Base-by-base conservation (phyloP, 2,113 vertebrate genomes). In the Pica pica region DNA sequence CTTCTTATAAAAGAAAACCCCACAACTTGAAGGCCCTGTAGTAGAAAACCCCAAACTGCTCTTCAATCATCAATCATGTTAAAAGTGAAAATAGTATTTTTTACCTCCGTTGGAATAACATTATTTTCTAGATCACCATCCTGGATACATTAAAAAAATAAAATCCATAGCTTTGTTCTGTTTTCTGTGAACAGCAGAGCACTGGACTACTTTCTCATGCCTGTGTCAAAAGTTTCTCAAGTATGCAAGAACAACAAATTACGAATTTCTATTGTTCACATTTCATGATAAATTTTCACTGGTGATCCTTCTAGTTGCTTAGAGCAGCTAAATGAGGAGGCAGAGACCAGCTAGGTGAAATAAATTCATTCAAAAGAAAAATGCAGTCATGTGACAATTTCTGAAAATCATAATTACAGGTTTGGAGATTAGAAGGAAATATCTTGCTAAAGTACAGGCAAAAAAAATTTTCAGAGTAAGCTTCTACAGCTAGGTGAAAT, bases 341-440 rank as follows among this genome's bases (percentile, higher is more conserved):
- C 64, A 84, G 77, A 47, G 44, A 83, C 37, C 71, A 93, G 70
- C 17, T 67, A 65, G 18, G 47, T 70, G 41, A 96, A 94, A 87
- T 65, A 28, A 95, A 95, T 65, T 52, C 8, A 75, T 56, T 96
- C 39, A 68, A 74, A 94, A 84, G 49, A 60, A 92, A 94, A 84
- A 83, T 57, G 41, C 30, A 80, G 13, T 33, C 42, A 96, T 79
- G 46, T 87, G 68, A 47, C 90, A 96, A 23, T 80, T 92, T 94
- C 56, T 89, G 39, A 86, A 69, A 95, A 96, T 89, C 71, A n/a
- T 71, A 95, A 94, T 85, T 81, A 13, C 39, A 57, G 35, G 22
- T 71, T 87, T 33, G 35, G 14, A 64, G 41, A 27, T 3, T 47
- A 69, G 37, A 87, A 82, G 19, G 61, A 78, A 93, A 85, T 24